phyloP scores from a whole-genome alignment of 1,140 invertebrate species.

The Sitobion miscanthi region DNA sequence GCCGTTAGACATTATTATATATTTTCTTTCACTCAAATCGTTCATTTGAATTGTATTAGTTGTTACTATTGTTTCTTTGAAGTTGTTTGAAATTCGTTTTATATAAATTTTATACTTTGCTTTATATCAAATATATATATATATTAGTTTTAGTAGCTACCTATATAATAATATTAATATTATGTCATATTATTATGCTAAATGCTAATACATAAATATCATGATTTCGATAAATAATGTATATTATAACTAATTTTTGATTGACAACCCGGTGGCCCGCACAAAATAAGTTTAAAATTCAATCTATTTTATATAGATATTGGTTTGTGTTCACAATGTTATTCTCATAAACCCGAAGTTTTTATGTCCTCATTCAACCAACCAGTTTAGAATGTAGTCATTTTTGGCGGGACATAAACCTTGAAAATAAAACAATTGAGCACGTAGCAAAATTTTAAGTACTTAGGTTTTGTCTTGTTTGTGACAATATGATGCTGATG shows the following conservation, averaged over 20 bases:
- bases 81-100: neutral
- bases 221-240: neutral
- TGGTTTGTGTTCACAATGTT: neutral
- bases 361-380: slow-evolving; percentile 22
- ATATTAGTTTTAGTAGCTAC: neutral
- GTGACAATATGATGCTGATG: neutral
- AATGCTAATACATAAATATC: too few relatives aligned
- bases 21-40: neutral
- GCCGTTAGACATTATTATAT: neutral
- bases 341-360: slow-evolving; percentile 18
- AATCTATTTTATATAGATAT: slow-evolving; percentile 38
- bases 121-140: neutral
- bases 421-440: slow-evolving; percentile 48
- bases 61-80: neutral
- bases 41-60: neutral
- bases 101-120: neutral
- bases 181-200: neutral
- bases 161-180: neutral
- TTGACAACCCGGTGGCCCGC: neutral
- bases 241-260: neutral
- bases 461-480: slow-evolving; percentile 36
- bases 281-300: neutral
- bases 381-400: slow-evolving; percentile 44
- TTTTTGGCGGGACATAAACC: slow-evolving; percentile 28
- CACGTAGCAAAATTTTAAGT: neutral